A percentile compares a stretch with the other conserved stretches of the same genome.
These are phyloP conservation scores for Coenonympha glycerion DNA, from an alignment of 2,888 invertebrate genomes.

Conservation along the genomic window DNA sequence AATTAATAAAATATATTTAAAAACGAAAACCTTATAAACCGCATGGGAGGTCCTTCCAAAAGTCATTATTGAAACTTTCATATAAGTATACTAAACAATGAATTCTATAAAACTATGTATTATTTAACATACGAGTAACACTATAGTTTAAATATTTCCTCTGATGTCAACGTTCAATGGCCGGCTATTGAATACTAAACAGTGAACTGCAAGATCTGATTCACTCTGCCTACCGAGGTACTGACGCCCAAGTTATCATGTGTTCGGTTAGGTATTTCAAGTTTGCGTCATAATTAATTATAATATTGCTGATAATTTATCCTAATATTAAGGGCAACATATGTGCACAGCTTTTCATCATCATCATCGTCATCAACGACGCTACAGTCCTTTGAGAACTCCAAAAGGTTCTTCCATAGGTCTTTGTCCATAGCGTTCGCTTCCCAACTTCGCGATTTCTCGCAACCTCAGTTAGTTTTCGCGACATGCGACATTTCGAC, in stretches of 20 bases:
- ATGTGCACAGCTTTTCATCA: not conserved
- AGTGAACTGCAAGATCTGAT: constrained; percentile 17
- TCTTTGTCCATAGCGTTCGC: too few species aligned
- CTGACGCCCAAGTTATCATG: constrained; percentile 15
- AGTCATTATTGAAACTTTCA: constrained; percentile 39
- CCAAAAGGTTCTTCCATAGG: too few species aligned
- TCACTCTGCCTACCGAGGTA: constrained; percentile 18
- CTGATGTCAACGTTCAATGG: not conserved
- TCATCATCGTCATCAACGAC: not conserved
- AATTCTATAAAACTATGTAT: not conserved
- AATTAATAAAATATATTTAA: too few species aligned
- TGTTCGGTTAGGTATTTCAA: constrained; percentile 10
- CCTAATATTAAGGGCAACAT: constrained; percentile 1
- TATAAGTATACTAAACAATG: not conserved
- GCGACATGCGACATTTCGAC: too few species aligned
- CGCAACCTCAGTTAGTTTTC: too few species aligned
- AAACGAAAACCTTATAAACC: constrained; percentile 27
- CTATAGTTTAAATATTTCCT: not conserved
- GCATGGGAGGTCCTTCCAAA: constrained; percentile 45
- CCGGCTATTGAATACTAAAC: constrained; percentile 23
- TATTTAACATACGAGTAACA: too few species aligned
- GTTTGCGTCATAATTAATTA: constrained; percentile 3
- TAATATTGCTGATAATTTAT: not conserved
- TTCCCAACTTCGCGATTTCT: too few species aligned
- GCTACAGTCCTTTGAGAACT: too few species aligned